Evolutionary conservation across 2,797 vertebrate species (phyloP), one percentile per base, ranked within the genome.

Genomic region (Pagetopsis macropterus): DNA sequence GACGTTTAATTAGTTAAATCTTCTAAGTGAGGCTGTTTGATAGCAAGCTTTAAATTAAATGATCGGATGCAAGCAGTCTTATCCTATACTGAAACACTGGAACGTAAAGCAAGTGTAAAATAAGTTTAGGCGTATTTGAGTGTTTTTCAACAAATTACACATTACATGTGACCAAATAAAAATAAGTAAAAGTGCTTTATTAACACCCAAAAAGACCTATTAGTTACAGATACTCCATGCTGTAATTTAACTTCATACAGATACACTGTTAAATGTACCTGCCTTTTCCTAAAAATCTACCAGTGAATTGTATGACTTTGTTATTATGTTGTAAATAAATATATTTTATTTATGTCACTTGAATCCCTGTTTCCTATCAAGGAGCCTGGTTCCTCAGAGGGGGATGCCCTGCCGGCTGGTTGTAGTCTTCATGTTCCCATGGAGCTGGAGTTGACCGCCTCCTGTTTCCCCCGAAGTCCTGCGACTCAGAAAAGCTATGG

Each of bases 391-490:
- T 56, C 71, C 27, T 50, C 75, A 52, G 72, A 79, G 33, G 62
- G 70, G 84, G 89, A 86, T 1, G 52, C 76, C 49, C 68, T 75
- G 76, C 64, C 91, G 7, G 65, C 78, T 46, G 90, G 87, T 16
- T 92, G 92, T 65, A 92, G 85, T 79, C 92, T 94, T 72, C 90
- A 93, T 12, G 88, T 94, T 75, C 92, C 93, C 70, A 81, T 93
- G 83, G 93, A 94, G 75, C 79, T 91, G 9, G 93, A 94, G 84
- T 87, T 91, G 19, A 75, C 82, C 1, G 65, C 87, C 63, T 91
- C 90, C 78, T 89, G 91, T 83, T 90, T 88, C 72, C 84, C 85
- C 50, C 71, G 73, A 51, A 76, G 74, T 66, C 78, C 90, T 3
- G 37, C 76, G 2, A 84, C 85, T 23, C 81, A 83, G 68, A 87